Evolutionary conservation across 2,797 vertebrate genomes (phyloP).

Genomic region (Furcifer pardalis): DNA sequence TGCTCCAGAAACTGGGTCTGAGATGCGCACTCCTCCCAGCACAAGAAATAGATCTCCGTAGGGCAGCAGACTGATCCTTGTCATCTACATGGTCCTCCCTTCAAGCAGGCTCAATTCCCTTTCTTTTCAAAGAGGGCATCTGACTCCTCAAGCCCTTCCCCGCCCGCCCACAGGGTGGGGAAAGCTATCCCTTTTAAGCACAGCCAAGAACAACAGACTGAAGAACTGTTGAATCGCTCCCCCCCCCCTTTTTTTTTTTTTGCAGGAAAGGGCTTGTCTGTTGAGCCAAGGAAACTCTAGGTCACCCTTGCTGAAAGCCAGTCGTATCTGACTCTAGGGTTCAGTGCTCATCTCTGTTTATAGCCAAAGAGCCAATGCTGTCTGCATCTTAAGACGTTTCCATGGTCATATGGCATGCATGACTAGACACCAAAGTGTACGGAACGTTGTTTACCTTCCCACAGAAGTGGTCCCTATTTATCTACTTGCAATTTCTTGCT

Average conservation of each 20-base stretch:
- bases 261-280: background rate
- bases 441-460: too few species aligned
- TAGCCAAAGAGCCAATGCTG: too few species aligned
- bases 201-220: background rate
- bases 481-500: too few species aligned
- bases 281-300: constrained; percentile 2
- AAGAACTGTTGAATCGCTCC: background rate
- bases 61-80: background rate
- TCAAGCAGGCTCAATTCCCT: background rate
- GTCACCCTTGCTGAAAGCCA: too few species aligned
- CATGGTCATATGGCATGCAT: too few species aligned
- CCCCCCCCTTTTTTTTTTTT: background rate
- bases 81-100: background rate
- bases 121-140: background rate
- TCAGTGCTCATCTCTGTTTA: too few species aligned
- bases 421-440: too few species aligned
- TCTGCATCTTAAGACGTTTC: too few species aligned
- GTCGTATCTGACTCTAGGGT: too few species aligned
- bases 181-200: background rate
- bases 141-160: constrained; percentile 1
- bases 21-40: background rate
- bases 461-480: too few species aligned
- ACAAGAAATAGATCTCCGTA: background rate
- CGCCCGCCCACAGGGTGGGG: background rate
- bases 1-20: background rate